These are phyloP conservation scores for Strongylocentrotus purpuratus DNA, from an alignment of 35 echinoderm and acorn worm species.

Conservation along the genomic window DNA sequence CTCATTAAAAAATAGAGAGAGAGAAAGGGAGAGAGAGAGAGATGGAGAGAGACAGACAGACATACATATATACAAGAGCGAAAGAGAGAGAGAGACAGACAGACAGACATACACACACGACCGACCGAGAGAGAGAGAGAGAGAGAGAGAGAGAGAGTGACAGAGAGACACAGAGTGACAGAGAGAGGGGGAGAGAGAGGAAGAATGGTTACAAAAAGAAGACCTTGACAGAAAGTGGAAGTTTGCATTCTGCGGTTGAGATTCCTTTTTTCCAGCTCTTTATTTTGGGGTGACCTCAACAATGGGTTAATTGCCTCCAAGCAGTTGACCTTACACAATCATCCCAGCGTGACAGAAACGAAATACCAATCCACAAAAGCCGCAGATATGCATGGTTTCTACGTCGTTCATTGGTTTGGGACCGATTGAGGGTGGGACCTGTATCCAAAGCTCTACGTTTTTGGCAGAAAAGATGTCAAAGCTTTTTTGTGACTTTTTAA, in stretches of 20 bases:
- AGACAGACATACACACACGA: too few relatives aligned
- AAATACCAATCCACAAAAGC: constrained; percentile 15
- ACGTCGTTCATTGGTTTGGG: too few relatives aligned
- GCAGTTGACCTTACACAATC: constrained; percentile 36
- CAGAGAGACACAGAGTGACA: too few relatives aligned
- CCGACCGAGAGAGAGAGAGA: too few relatives aligned
- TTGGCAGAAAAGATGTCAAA: neutral
- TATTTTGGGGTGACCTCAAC: constrained; percentile 17
- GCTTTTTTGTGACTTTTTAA: too few relatives aligned
- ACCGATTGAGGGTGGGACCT: neutral
- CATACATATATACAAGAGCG: too few relatives aligned
- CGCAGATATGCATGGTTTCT: constrained; percentile 16
- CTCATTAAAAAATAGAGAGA: too few relatives aligned
- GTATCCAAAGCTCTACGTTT: neutral
- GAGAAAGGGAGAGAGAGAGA: too few relatives aligned
- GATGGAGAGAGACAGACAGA: too few relatives aligned
- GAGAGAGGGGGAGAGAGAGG: too few relatives aligned
- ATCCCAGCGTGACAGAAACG: constrained; percentile 16
- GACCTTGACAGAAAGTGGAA: neutral
- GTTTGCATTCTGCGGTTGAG: constrained; percentile 16
- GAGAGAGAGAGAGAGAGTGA: too few relatives aligned
- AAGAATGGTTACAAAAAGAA: neutral
- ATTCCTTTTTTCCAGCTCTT: constrained; percentile 3
- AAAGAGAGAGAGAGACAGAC: too few relatives aligned
- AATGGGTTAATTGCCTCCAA: constrained; percentile 18